Percentiles rank a stretch among this genome's conserved stretches.
phyloP scores from a whole-genome alignment of 2,888 invertebrate genomes.

The Leptopilina drosophilae region DNA sequence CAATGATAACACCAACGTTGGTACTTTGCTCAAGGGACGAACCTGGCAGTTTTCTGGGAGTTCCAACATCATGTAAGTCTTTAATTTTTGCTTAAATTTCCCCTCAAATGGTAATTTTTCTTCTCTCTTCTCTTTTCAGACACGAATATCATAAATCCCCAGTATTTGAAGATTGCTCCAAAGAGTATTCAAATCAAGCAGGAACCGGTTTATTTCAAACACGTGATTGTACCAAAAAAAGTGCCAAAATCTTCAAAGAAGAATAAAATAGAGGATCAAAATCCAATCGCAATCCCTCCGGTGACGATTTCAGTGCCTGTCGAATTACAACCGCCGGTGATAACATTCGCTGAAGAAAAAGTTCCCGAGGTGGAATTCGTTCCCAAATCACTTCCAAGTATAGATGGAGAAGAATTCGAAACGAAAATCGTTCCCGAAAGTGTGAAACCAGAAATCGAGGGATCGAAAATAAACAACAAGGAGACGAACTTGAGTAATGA shows the following conservation, averaged over 20 bases:
- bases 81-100: neutral
- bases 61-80: constrained; percentile 48
- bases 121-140: neutral
- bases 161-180: constrained; percentile 66
- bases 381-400: neutral
- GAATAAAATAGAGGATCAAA: neutral
- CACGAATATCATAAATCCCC: neutral
- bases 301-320: neutral
- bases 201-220: constrained; percentile 54
- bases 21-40: constrained; percentile 68
- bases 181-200: constrained; percentile 53
- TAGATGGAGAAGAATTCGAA: neutral
- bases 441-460: neutral
- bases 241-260: neutral
- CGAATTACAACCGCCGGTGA: neutral
- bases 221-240: constrained; percentile 59
- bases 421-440: neutral
- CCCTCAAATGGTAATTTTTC: no score
- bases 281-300: neutral
- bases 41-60: constrained; percentile 50
- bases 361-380: neutral
- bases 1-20: constrained; percentile 66
- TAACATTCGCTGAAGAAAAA: neutral
- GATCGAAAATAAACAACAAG: neutral
- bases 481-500: neutral